Conservation (phyloP, 2,888 invertebrate genomes). For the Hydropsyche betteni region DNA sequence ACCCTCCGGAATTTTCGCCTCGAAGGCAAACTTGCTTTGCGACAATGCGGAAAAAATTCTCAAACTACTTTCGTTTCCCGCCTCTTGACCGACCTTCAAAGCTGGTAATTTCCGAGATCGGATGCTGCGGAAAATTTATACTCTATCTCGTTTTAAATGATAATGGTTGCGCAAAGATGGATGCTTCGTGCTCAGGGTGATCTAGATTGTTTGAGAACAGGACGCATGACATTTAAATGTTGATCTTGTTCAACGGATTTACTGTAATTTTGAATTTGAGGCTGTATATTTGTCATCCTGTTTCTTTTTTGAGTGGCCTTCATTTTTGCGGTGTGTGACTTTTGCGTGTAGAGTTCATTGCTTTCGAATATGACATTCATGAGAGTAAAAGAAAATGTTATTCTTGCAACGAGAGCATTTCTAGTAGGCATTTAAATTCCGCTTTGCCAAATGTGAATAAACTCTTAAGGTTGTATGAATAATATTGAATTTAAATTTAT, state of each 20-base stretch:
- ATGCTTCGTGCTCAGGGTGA: too few species aligned
- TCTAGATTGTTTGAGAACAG: too few species aligned
- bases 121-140: too few species aligned
- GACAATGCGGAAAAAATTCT: conserved; percentile 42
- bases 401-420: not conserved
- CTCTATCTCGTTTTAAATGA: too few species aligned
- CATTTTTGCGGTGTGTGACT: not conserved
- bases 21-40: conserved; percentile 39
- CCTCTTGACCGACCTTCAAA: conserved; percentile 30
- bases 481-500: too few species aligned
- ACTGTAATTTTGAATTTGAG: too few species aligned
- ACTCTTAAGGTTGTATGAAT: not conserved
- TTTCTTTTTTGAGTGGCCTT: conserved; percentile 1
- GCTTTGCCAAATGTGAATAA: not conserved
- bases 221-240: too few species aligned
- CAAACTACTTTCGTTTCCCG: conserved; percentile 35
- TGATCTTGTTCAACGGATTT: too few species aligned
- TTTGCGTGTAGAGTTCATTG: conserved; percentile 16
- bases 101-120: too few species aligned
- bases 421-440: not conserved
- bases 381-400: not conserved
- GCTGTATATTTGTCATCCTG: too few species aligned
- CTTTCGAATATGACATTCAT: conserved; percentile 10
- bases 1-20: conserved; percentile 24
- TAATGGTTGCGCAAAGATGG: too few species aligned